phyloP scores from a whole-genome alignment of 2,797 vertebrate species.

The Gobio occitaniae region DNA sequence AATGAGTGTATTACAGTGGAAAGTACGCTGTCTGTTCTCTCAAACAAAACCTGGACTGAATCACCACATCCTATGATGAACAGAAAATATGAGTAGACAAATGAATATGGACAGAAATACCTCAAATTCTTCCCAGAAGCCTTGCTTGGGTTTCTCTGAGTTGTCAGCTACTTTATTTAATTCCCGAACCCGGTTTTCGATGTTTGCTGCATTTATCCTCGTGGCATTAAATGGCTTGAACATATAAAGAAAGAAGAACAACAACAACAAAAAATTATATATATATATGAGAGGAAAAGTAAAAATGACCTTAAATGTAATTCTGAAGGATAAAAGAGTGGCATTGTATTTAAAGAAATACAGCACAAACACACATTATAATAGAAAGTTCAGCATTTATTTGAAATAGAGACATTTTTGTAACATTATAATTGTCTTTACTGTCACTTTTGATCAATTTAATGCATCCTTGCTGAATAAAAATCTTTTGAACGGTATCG shows the following conservation, averaged over 20 bases:
- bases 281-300: neutral
- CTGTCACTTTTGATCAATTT: neutral
- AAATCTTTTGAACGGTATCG: neutral
- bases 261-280: neutral
- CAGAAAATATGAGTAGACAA: constrained; percentile 13
- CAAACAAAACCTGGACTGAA: constrained; percentile 31
- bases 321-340: constrained; percentile 4
- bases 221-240: constrained; percentile 88
- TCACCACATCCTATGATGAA: constrained; percentile 17
- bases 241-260: neutral
- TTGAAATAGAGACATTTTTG: neutral
- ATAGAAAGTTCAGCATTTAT: neutral
- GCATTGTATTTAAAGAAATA: neutral
- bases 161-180: constrained; percentile 88
- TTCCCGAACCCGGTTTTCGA: constrained; percentile 87
- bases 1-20: constrained; percentile 25
- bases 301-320: constrained; percentile 8
- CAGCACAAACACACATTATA: constrained; percentile 1
- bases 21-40: constrained; percentile 17
- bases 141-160: constrained; percentile 88
- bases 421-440: neutral
- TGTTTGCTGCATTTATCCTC: constrained; percentile 86
- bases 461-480: neutral
- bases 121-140: constrained; percentile 94
- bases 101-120: constrained; percentile 65